Conservation (phyloP, 92 coral and sea anemone genomes). For the Desmophyllum pertusum region DNA sequence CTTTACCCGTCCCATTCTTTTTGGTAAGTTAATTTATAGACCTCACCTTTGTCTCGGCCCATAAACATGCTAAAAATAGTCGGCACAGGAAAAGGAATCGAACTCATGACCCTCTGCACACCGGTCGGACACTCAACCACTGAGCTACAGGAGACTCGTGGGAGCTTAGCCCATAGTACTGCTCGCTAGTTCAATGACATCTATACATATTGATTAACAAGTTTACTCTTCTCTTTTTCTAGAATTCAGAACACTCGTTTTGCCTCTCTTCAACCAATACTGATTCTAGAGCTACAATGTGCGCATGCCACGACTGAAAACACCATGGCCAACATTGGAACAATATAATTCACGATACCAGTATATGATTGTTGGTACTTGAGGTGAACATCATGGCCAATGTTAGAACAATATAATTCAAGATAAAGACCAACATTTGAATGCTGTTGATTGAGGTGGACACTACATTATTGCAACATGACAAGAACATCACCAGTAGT, state of each 20-base stretch:
- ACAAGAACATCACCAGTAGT: background rate
- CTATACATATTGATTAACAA: background rate
- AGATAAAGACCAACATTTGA: background rate
- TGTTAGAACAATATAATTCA: background rate
- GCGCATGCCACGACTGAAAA: background rate
- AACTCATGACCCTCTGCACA: too few relatives aligned
- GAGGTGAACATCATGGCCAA: background rate
- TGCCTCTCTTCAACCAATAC: conserved; percentile 35
- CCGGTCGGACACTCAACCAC: too few relatives aligned
- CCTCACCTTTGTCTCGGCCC: too few relatives aligned
- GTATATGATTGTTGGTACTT: background rate
- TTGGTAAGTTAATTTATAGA: too few relatives aligned
- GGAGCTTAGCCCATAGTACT: too few relatives aligned
- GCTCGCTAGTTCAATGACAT: background rate
- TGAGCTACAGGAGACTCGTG: too few relatives aligned
- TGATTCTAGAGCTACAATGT: background rate
- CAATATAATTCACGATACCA: background rate
- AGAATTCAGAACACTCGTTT: conserved; percentile 28
- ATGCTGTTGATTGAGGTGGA: background rate
- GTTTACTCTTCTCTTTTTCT: background rate
- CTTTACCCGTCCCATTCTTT: too few relatives aligned
- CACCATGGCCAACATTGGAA: background rate
- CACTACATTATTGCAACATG: background rate
- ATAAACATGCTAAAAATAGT: too few relatives aligned
- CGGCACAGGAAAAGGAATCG: too few relatives aligned